Conservation (phyloP, 1,140 invertebrate genomes). For the Lepidurus apus region DNA sequence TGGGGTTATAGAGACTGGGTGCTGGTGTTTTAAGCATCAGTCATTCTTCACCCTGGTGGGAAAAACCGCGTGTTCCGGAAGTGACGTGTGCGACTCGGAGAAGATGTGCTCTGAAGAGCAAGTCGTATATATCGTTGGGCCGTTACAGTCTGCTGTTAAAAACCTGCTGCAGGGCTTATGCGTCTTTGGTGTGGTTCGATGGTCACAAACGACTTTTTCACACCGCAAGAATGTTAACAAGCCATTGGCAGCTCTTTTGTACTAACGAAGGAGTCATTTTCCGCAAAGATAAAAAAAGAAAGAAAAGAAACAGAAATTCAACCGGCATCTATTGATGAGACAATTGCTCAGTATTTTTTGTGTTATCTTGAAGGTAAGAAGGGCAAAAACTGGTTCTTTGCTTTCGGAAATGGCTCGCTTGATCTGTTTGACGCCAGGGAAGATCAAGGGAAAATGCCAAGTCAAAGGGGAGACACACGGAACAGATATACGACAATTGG, state of each 20-base stretch:
- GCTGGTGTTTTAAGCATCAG: background rate
- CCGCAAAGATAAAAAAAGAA: background rate
- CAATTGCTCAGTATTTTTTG: background rate
- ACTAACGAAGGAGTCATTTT: background rate
- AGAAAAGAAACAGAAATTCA: background rate
- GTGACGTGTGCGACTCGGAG: background rate
- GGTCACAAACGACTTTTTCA: slow-evolving; percentile 5
- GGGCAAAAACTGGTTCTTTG: too few species aligned
- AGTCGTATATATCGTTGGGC: background rate
- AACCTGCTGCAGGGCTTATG: too few species aligned
- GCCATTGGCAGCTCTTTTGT: background rate
- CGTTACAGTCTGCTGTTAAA: too few species aligned
- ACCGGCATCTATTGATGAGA: too few species aligned
- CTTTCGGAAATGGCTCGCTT: too few species aligned
- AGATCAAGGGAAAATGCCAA: background rate
- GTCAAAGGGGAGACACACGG: background rate
- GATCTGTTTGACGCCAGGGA: too few species aligned
- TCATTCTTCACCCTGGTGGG: background rate
- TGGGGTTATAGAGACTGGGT: background rate
- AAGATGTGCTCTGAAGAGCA: background rate
- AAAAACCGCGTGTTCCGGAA: slow-evolving; percentile 5
- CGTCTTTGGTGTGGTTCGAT: background rate
- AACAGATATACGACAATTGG: slow-evolving; percentile 5
- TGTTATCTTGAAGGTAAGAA: background rate
- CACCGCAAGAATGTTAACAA: background rate